Base-by-base conservation (phyloP, 2,888 invertebrate species). In the Drosophila leonis region DNA sequence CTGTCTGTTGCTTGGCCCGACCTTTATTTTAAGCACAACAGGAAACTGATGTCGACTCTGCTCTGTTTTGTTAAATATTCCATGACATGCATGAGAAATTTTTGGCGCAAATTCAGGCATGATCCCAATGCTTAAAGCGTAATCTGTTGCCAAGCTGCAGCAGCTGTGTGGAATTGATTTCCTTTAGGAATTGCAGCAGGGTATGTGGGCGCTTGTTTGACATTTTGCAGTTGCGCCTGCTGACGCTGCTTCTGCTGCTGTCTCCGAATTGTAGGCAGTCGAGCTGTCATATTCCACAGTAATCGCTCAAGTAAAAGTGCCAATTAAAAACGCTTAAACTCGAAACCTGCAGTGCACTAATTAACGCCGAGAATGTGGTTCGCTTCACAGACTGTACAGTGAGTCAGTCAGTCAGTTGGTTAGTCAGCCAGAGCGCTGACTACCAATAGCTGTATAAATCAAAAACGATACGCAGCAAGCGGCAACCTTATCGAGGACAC, bases 401-500 rank as follows among this genome's bases (percentile, higher is more conserved):
- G 24, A 24, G 24, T 60, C 39, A 41, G 20, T 55, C 20, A 42
- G 66, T 54, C 27, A 72, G 62, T 68, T 62, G 60, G 78, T 69
- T 62, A 65, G 78, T 72, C 65, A 69, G 80, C 65, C 67, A 63
- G 70, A 51, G 64, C 29, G 57, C 41, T 44, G 79, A 37, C 80
- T 62, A 54, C 63, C 78, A 56, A 72, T 69, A 64, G 74, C 68
- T 61, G 82, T 63, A 80, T 87, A 84, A 84, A 84, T 84, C 87
- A 84, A 76, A 80, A 72, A 42, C 61, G 46, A 44, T 49, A 51
- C 20, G 15, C 52, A 48, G 49, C 63, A 33, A 61, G 71, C 71
- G 60, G 65, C 76, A 75, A 70, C 61, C 78, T 76, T 79, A 86
- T 86, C 84, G 86, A 83, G 86, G 84, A 79, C 86, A 75, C 87